phyloP scores from a whole-genome alignment of 2,888 invertebrate species.

The Agrotis puta region DNA sequence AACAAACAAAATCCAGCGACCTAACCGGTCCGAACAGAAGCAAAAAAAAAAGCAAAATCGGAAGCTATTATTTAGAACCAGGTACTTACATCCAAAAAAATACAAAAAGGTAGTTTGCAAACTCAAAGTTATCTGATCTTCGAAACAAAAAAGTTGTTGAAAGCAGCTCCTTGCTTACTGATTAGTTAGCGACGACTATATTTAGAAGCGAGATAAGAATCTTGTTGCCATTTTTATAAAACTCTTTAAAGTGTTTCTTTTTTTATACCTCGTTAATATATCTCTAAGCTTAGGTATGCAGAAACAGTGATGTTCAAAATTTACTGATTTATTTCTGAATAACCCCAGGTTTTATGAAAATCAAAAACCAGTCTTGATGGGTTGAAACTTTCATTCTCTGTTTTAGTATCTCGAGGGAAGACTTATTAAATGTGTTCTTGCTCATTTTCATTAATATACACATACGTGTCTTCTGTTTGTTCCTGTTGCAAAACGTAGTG shows the following conservation, averaged over 20 bases:
- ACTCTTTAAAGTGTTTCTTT: conserved; percentile 33
- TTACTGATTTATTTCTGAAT: not conserved
- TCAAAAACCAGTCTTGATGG: too few relatives aligned
- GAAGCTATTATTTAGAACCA: conserved; percentile 58
- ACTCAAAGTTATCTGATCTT: conserved; percentile 85
- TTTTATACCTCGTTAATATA: not conserved
- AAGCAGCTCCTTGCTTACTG: conserved; percentile 77
- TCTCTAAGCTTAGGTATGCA: not conserved
- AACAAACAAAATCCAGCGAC: conserved; percentile 36
- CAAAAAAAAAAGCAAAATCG: conserved; percentile 60
- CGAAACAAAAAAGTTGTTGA: conserved; percentile 79
- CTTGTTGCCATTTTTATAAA: conserved; percentile 53
- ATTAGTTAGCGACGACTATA: conserved; percentile 81
- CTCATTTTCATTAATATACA: too few relatives aligned
- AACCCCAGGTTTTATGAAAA: not conserved
- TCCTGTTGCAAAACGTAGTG: too few relatives aligned
- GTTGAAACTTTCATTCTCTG: too few relatives aligned
- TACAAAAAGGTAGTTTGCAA: conserved; percentile 84
- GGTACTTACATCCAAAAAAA: conserved; percentile 65
- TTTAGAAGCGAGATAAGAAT: conserved; percentile 71
- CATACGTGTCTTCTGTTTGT: too few relatives aligned
- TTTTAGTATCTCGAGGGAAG: too few relatives aligned
- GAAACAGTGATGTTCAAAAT: not conserved
- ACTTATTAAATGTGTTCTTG: too few relatives aligned
- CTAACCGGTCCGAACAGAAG: conserved; percentile 41